These are phyloP conservation scores for Nothura maculosa DNA, from an alignment of 2,797 vertebrate genomes.

Conservation along the genomic window DNA sequence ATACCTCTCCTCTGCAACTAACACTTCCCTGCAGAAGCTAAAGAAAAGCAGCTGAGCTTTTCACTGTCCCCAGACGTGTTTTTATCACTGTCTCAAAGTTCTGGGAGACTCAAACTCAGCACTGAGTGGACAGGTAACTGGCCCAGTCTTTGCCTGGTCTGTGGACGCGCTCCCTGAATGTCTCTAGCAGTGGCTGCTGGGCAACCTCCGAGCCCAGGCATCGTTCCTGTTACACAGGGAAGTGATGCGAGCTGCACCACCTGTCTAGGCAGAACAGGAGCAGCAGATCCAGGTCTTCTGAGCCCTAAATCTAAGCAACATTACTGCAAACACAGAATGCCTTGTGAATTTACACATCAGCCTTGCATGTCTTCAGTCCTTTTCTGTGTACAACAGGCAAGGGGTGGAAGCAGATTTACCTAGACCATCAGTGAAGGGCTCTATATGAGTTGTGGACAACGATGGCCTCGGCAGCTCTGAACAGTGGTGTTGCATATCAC, in stretches of 20 bases:
- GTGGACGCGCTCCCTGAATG: not conserved
- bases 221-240: accelerated
- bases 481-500: not conserved
- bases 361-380: not conserved
- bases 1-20: not conserved
- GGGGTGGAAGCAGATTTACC: not conserved
- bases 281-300: not conserved
- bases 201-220: not conserved
- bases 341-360: not conserved
- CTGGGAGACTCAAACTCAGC: not conserved
- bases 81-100: not conserved
- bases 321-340: not conserved
- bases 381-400: not conserved
- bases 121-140: not conserved
- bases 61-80: not conserved
- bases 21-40: not conserved
- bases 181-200: not conserved
- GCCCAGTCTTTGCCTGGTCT: not conserved
- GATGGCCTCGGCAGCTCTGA: not conserved
- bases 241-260: not conserved
- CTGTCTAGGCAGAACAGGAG: not conserved
- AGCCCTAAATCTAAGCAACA: not conserved
- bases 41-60: not conserved
- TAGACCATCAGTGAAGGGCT: not conserved
- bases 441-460: not conserved